Base-by-base conservation (phyloP, 2,113 vertebrate genomes). In the Maccullochella peelii region DNA sequence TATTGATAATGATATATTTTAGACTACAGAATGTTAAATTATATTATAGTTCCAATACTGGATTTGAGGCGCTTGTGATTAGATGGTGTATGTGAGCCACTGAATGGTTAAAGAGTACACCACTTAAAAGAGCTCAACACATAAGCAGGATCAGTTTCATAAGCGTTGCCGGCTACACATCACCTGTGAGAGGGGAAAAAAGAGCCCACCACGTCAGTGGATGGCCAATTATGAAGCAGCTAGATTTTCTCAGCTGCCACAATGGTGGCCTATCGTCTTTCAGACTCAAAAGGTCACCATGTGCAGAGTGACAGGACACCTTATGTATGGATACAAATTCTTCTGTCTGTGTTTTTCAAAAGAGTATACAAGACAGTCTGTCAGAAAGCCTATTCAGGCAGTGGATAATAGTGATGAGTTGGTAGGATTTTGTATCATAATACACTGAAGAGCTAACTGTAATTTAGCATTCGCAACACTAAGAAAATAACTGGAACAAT, bases 71-170 rank as follows among this genome's bases (percentile, higher is more conserved):
- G 70, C 76, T 76, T 25, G 83, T 79, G 80, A 65, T 74, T 83
- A 50, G 44, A 74, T 82, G 66, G 62, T 80, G 4, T 68, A 6
- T 84, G 68, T 65, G 75, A 80, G 70, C 59, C 67, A 23, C 36
- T 88, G 73, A 90, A 73, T 66, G 54, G 49, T 83, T 36, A 62
- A 76, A 85, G 89, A 83, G 72, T 83, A 66, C 73, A 65, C 75
- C 89, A 89, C 80, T 94, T 90, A 80, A 82, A 94, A 91, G 80
- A 82, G 59, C 65, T 86, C 68, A 83, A 74, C 72, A 87, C 82
- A 86, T 80, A 84, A 82, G 65, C 57, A 88, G 93, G 86, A 93
- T 95, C 88, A 61, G 78, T 94, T 95, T 93, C 94, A 93, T 83
- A 82, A 86, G 84, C 50, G 68, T 79, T 71, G 79, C 75, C 25